Evolutionary conservation across 2,797 vertebrate genomes (phyloP).

Genomic region (Acropternis orthonyx): DNA sequence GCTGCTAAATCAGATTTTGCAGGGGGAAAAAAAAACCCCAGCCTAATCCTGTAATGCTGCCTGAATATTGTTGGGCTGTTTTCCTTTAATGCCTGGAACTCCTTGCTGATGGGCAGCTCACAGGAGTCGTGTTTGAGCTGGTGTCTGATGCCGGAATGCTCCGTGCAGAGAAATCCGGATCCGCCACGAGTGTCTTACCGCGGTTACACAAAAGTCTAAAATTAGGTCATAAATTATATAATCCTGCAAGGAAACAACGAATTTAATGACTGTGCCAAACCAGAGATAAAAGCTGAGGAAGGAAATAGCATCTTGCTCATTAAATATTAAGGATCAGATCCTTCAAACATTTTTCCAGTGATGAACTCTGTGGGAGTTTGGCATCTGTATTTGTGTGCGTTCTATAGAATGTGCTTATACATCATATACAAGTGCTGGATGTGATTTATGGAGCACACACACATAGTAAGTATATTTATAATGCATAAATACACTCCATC

Average conservation of each 20-base stretch:
- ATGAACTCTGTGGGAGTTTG: constrained; percentile 64
- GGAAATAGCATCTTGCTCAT: constrained; percentile 67
- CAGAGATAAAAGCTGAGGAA: constrained; percentile 64
- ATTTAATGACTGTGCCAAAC: constrained; percentile 62
- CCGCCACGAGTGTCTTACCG: not conserved
- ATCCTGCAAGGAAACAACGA: constrained; percentile 59
- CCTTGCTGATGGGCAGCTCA: not conserved
- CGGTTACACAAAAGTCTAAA: constrained; percentile 31
- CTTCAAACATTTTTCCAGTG: constrained; percentile 54
- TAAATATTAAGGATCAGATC: constrained; percentile 66
- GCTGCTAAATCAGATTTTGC: not conserved
- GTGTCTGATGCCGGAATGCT: not conserved
- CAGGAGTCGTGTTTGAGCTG: not conserved
- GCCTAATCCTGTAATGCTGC: not conserved
- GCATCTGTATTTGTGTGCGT: constrained; percentile 52
- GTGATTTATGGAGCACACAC: constrained; percentile 43
- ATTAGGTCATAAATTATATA: constrained; percentile 71
- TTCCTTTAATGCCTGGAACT: not conserved
- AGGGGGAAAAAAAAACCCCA: fast-evolving
- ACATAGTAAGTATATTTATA: constrained; percentile 43
- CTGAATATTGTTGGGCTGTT: not conserved
- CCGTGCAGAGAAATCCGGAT: not conserved
- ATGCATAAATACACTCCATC: constrained; percentile 53
- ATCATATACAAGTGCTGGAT: constrained; percentile 27
- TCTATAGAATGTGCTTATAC: constrained; percentile 61